A percentile compares a stretch with the other conserved stretches of the same genome.
phyloP scores from a whole-genome alignment of 2,113 vertebrate genomes.

The Phycodurus eques region DNA sequence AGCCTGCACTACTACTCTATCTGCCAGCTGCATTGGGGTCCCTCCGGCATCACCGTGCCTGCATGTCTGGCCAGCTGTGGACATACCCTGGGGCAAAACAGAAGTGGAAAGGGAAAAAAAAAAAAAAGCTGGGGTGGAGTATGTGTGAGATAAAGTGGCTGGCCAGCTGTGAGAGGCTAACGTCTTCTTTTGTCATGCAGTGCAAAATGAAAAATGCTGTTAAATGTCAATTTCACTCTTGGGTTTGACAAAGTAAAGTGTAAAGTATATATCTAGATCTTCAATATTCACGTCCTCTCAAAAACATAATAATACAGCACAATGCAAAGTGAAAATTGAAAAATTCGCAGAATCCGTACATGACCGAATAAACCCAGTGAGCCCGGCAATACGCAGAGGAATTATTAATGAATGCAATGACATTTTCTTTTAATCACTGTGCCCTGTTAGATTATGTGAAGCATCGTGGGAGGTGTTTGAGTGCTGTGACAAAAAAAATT shows the following conservation, averaged over 20 bases:
- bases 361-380: constrained; percentile 45
- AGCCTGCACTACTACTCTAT: constrained; percentile 28
- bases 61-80: constrained; percentile 68
- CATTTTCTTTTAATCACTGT: constrained; percentile 68
- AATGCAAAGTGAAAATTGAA: constrained; percentile 23
- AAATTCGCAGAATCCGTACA: constrained; percentile 37
- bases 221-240: constrained; percentile 18
- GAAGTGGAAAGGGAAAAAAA: constrained; percentile 17
- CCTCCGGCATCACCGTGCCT: constrained; percentile 54
- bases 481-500: background rate
- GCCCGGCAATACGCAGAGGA: constrained; percentile 41
- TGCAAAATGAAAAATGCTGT: constrained; percentile 16
- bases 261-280: background rate
- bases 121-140: background rate
- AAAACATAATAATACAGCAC: constrained; percentile 2
- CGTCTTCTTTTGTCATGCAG: constrained; percentile 14
- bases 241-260: constrained; percentile 14
- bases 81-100: constrained; percentile 37
- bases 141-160: constrained; percentile 13
- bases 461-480: constrained; percentile 40
- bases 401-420: constrained; percentile 71
- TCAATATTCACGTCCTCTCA: background rate
- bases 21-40: constrained; percentile 59
- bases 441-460: constrained; percentile 51
- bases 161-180: constrained; percentile 36